A percentile compares a stretch with the other conserved stretches of the same genome.
Evolutionary conservation across 2,113 vertebrate genomes (phyloP).

Genomic region (Eulemur rufifrons): DNA sequence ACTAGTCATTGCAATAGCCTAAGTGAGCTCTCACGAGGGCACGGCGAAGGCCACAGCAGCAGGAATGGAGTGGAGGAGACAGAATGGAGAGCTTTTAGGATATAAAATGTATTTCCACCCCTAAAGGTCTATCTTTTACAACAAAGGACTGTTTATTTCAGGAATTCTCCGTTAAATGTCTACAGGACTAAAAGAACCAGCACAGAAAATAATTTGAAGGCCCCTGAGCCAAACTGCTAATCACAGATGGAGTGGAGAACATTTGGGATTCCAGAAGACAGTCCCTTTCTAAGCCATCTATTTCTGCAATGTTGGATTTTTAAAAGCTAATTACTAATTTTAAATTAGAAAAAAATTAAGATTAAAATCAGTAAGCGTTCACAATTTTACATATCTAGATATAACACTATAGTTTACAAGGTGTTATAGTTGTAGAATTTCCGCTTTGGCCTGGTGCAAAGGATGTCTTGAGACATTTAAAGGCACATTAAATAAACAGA

Average conservation of each 20-base stretch:
- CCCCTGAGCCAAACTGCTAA: neutral
- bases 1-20: neutral
- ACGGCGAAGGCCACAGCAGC: neutral
- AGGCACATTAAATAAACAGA: neutral
- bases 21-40: neutral
- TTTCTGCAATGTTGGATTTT: neutral
- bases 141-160: constrained; percentile 7
- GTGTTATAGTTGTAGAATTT: neutral
- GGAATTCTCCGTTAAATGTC: neutral
- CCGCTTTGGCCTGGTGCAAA: neutral
- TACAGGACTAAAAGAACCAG: neutral
- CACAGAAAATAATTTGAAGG: neutral
- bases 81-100: neutral
- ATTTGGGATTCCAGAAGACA: neutral
- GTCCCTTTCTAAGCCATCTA: neutral
- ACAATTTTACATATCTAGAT: neutral
- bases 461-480: neutral
- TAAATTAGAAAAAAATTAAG: neutral
- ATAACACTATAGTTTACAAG: neutral
- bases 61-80: neutral
- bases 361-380: neutral
- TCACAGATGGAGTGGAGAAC: neutral
- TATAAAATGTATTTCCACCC: neutral
- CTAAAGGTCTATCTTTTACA: neutral
- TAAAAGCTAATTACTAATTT: neutral